These are phyloP conservation scores for Leuctra nigra DNA, from an alignment of 2,888 invertebrate species.

Conservation along the genomic window DNA sequence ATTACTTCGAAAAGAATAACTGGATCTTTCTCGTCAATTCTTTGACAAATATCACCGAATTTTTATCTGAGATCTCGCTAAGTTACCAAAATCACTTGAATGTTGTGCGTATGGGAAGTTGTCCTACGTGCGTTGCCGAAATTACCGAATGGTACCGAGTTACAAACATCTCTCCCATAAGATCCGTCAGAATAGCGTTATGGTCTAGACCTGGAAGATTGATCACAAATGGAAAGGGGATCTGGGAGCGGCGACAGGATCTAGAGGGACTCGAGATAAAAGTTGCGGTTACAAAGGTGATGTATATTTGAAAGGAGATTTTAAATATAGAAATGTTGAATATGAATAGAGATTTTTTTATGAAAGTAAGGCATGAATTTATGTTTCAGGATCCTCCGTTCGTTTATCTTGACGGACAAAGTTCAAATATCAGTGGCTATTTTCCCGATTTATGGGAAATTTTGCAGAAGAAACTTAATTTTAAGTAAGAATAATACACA, in stretches of 20 bases:
- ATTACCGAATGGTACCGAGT: background rate
- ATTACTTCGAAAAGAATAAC: too few relatives aligned
- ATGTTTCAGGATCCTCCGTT: conserved; percentile 1
- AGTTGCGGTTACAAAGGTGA: conserved; percentile 1
- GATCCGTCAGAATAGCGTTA: background rate
- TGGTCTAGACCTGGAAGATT: background rate
- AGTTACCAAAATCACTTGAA: background rate
- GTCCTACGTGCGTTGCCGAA: background rate
- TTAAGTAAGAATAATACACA: background rate
- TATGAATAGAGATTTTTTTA: too few relatives aligned
- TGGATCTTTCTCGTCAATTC: background rate
- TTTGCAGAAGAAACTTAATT: background rate
- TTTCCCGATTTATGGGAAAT: conserved; percentile 5
- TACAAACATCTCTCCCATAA: background rate
- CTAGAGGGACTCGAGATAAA: background rate
- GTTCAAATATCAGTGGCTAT: background rate
- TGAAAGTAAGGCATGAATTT: too few relatives aligned
- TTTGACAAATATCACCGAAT: background rate
- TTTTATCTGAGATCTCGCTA: background rate
- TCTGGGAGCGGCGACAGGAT: background rate
- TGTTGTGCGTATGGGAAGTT: background rate
- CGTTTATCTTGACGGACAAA: background rate
- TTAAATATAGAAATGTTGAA: too few relatives aligned
- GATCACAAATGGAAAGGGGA: background rate
- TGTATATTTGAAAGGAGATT: too few relatives aligned